phyloP scores from a whole-genome alignment of 2,113 vertebrate genomes.

The Neoarius graeffei region DNA sequence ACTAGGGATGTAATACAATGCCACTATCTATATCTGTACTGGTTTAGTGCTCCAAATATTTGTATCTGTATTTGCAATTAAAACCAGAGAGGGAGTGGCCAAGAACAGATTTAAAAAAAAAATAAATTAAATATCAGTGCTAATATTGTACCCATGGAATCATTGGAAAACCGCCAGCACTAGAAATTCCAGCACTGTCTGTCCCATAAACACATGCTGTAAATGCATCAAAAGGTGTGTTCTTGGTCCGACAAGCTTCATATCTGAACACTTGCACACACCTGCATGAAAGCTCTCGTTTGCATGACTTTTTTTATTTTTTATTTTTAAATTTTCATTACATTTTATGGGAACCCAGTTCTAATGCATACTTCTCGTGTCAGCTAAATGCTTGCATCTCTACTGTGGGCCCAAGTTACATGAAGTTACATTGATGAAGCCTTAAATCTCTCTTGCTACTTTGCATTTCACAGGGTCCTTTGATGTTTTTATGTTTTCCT shows the following conservation, averaged over 20 bases:
- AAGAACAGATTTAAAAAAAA: neutral
- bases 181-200: neutral
- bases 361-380: neutral
- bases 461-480: constrained; percentile 67
- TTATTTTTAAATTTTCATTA: neutral
- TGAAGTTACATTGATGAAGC: constrained; percentile 39
- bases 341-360: neutral
- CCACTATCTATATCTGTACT: neutral
- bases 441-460: constrained; percentile 63
- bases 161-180: neutral
- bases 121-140: neutral
- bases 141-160: neutral
- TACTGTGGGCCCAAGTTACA: neutral
- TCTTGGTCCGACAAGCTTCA: neutral
- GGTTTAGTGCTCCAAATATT: neutral
- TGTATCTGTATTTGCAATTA: neutral
- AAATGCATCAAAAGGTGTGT: neutral
- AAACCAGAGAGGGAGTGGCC: neutral
- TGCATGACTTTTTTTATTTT: neutral
- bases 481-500: constrained; percentile 67
- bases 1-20: neutral
- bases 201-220: neutral
- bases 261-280: neutral
- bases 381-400: neutral
- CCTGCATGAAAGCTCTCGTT: neutral